phyloP scores from a whole-genome alignment of 2,797 vertebrate species.

The Cuculus canorus region DNA sequence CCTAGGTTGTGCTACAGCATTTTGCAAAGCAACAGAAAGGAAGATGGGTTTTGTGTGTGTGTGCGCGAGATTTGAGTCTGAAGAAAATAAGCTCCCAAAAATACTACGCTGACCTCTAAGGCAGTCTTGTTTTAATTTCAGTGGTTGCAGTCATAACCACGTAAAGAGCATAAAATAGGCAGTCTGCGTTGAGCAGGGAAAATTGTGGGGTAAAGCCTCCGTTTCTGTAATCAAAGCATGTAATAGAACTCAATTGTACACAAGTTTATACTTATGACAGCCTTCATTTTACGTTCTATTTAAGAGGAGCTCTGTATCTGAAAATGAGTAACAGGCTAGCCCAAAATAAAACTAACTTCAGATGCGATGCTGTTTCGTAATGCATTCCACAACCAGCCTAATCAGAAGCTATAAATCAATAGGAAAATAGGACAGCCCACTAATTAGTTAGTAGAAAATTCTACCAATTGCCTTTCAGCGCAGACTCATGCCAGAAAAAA shows the following conservation, averaged over 20 bases:
- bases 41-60: background rate
- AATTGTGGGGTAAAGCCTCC: slow-evolving; percentile 65
- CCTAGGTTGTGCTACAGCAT: background rate
- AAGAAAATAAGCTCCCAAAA: slow-evolving; percentile 52
- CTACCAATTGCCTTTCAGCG: background rate
- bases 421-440: slow-evolving; percentile 16
- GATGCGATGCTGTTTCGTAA: slow-evolving; percentile 21
- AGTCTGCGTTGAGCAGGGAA: slow-evolving; percentile 55
- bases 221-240: slow-evolving; percentile 64
- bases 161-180: slow-evolving; percentile 65
- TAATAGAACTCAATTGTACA: slow-evolving; percentile 55
- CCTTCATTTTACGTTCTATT: slow-evolving; percentile 65
- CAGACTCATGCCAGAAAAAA: background rate
- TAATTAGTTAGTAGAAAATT: slow-evolving; percentile 13
- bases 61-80: background rate
- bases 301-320: slow-evolving; percentile 44
- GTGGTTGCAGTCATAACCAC: slow-evolving; percentile 72
- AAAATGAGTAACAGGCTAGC: slow-evolving; percentile 22
- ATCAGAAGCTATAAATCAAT: slow-evolving; percentile 37
- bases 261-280: slow-evolving; percentile 48
- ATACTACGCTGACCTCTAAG: slow-evolving; percentile 4
- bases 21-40: background rate
- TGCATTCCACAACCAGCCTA: background rate
- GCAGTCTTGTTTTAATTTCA: slow-evolving; percentile 68
- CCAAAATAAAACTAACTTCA: slow-evolving; percentile 27